Percentiles rank a stretch among this genome's conserved stretches.
These are phyloP conservation scores for Lacerta agilis DNA, from an alignment of 2,797 vertebrate species.

Conservation along the genomic window DNA sequence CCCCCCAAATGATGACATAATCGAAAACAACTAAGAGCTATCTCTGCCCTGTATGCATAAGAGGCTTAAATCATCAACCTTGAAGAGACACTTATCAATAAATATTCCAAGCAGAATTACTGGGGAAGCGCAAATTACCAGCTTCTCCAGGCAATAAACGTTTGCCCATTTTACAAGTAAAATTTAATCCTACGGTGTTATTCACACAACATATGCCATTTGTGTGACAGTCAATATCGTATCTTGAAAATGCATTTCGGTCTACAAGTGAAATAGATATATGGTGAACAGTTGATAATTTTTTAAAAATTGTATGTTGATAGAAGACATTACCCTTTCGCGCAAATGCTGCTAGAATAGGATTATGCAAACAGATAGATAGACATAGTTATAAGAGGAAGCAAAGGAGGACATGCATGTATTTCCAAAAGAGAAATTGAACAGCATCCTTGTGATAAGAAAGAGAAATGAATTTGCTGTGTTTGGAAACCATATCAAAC, in stretches of 20 bases:
- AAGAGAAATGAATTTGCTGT: background rate
- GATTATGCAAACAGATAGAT: constrained; percentile 44
- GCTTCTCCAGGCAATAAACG: constrained; percentile 55
- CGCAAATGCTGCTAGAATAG: constrained; percentile 33
- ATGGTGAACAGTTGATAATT: constrained; percentile 41
- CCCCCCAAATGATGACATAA: constrained; percentile 24
- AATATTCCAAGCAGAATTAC: constrained; percentile 51
- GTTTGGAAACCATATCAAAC: no score
- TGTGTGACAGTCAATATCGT: constrained; percentile 57
- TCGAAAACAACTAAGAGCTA: constrained; percentile 50
- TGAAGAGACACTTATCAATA: constrained; percentile 57
- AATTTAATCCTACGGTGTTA: constrained; percentile 53
- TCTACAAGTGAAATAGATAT: constrained; percentile 5
- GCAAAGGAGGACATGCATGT: constrained; percentile 31
- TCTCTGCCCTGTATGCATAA: constrained; percentile 12
- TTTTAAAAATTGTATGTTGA: background rate
- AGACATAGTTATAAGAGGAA: constrained; percentile 31
- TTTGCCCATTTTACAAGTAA: constrained; percentile 40
- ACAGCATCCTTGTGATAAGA: background rate
- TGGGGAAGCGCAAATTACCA: constrained; percentile 41
- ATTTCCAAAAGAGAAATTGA: constrained; percentile 20
- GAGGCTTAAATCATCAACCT: constrained; percentile 41
- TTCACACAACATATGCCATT: constrained; percentile 51
- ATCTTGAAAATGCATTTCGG: constrained; percentile 43
- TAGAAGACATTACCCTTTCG: constrained; percentile 37